Evolutionary conservation across 2,113 vertebrate species (phyloP), one percentile per base, ranked within the genome.

Genomic region (Solea solea): DNA sequence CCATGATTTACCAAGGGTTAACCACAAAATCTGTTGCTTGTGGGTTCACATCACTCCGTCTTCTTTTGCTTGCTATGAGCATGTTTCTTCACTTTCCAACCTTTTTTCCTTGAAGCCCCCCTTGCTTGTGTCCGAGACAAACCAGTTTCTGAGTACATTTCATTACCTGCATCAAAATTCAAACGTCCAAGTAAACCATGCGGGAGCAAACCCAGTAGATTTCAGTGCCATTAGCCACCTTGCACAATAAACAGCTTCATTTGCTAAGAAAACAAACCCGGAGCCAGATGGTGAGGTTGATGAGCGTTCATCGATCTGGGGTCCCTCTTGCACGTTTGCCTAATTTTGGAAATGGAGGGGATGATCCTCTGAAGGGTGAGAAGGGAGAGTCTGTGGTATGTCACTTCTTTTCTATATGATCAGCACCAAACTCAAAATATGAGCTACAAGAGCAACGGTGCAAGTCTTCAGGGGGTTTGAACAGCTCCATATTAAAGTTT

Each of bases 221-320:
- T 87, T 79, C 61, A 72, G 55, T 62, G 70, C 81, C 87, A 86
- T 92, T 89, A 91, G 84, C 81, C 72, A 52, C 64, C 71, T 48
- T 86, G 89, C 80, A 87, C 85, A 85, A 88, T 92, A 88, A 93
- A 91, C 90, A 92, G 83, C 82, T 89, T 93, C 64, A 91, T 93
- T 93, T 89, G 81, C 88, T 93, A 86, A 90, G 89, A 88, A 90
- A 92, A 91, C 87, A 92, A 91, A 92, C 85, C 73, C 12, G 74
- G 61, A 74, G 78, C 90, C 93, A 94, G 93, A 94, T 94, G 93
- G 93, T n/a, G 40, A 72, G 52, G 84, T 79, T 87, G 86, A 89
- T 80, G 79, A 91, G 83, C 51, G 83, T 63, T 90, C 90, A 93
- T 93, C 90, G 87, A 93, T 93, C 92, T 88, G 28, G 60, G 68